Conservation (phyloP, 2,888 invertebrate genomes). For the Drosophila infuscata region DNA sequence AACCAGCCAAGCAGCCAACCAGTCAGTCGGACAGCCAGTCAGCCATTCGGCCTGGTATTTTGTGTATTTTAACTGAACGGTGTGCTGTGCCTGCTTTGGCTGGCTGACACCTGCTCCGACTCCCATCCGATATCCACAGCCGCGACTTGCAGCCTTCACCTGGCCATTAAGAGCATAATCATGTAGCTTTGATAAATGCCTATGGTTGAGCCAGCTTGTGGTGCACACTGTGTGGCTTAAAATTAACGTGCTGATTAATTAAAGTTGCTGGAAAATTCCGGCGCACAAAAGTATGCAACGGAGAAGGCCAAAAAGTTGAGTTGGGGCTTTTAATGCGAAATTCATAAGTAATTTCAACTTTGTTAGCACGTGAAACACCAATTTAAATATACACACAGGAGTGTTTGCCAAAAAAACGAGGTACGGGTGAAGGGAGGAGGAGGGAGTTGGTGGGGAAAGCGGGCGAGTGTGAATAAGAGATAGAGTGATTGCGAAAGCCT, state of each 20-base stretch:
- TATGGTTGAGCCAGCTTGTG: constrained; percentile 23
- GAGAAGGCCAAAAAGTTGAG: neutral
- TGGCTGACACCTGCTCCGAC: neutral
- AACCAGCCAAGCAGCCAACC: constrained; percentile 8
- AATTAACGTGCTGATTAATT: constrained; percentile 75
- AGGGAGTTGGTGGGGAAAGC: neutral
- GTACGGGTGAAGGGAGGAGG: neutral
- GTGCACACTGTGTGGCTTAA: constrained; percentile 22
- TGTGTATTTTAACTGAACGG: constrained; percentile 16
- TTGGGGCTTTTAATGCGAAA: constrained; percentile 50
- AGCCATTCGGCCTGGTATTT: constrained; percentile 13
- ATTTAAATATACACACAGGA: constrained; percentile 56
- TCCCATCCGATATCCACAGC: neutral
- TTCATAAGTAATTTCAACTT: constrained; percentile 67
- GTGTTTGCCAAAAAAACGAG: neutral
- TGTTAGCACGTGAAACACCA: constrained; percentile 58
- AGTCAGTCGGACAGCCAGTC: neutral
- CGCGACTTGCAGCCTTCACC: constrained; percentile 42
- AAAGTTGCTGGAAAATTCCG: constrained; percentile 58
- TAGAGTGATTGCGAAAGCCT: constrained; percentile 63
- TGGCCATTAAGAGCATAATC: constrained; percentile 80
- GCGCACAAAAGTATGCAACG: constrained; percentile 46
- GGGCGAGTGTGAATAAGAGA: constrained; percentile 29
- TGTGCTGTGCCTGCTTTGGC: neutral
- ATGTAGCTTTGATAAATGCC: constrained; percentile 77